Evolutionary conservation across 1,140 invertebrate genomes (phyloP).

Genomic region (Drosophila albomicans): DNA sequence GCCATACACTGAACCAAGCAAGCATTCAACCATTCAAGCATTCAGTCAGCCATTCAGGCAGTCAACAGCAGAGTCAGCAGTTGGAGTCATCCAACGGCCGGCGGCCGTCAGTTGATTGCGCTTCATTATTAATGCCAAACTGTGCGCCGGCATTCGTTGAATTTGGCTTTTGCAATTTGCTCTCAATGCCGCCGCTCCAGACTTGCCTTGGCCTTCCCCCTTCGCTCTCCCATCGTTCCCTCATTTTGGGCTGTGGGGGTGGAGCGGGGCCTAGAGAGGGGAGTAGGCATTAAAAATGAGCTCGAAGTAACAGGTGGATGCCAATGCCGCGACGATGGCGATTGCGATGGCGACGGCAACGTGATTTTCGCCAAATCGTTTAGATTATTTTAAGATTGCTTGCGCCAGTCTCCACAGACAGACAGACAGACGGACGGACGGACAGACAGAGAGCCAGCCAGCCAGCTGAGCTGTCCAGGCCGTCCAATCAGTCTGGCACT

Average conservation of each 20-base stretch:
- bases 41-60: slow-evolving; percentile 3
- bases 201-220: slow-evolving; percentile 28
- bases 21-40: slow-evolving; percentile 6
- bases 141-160: slow-evolving; percentile 80
- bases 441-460: slow-evolving; percentile 1
- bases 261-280: neutral
- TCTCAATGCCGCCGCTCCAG: slow-evolving; percentile 70
- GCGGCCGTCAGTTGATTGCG: slow-evolving; percentile 75
- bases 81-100: slow-evolving; percentile 45
- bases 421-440: no score
- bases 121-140: slow-evolving; percentile 83
- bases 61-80: slow-evolving; percentile 19
- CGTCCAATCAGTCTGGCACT: slow-evolving; percentile 39
- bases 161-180: slow-evolving; percentile 82
- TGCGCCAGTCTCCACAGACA: slow-evolving; percentile 57
- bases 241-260: neutral
- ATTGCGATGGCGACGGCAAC: slow-evolving; percentile 64
- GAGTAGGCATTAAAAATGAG: slow-evolving; percentile 77
- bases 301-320: slow-evolving; percentile 81
- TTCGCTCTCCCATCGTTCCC: neutral
- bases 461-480: slow-evolving; percentile 28
- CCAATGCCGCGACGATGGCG: slow-evolving; percentile 47
- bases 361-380: slow-evolving; percentile 83
- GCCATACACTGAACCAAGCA: neutral
- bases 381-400: slow-evolving; percentile 83